These are phyloP conservation scores for Drosophila antonietae DNA, from an alignment of 2,888 invertebrate genomes.

Conservation along the genomic window DNA sequence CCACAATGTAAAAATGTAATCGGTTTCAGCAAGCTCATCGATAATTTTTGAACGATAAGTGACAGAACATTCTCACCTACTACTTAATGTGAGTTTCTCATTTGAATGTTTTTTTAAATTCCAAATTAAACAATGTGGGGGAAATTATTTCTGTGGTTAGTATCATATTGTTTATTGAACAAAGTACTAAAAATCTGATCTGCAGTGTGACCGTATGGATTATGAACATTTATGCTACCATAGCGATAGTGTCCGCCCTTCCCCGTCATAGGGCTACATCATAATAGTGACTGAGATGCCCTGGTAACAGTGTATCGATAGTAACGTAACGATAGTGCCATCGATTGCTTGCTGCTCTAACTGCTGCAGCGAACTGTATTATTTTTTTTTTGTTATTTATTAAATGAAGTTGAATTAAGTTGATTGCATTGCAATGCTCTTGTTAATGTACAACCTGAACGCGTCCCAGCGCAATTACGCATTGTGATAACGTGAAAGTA, in stretches of 20 bases:
- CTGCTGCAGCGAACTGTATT: slow-evolving; percentile 61
- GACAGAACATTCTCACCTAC: background rate
- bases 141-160: background rate
- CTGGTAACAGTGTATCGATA: slow-evolving; percentile 35
- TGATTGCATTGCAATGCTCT: slow-evolving; percentile 60
- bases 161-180: background rate
- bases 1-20: background rate
- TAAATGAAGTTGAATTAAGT: slow-evolving; percentile 63
- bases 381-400: slow-evolving; percentile 60
- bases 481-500: slow-evolving; percentile 54
- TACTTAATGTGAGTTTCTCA: background rate
- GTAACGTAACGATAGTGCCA: slow-evolving; percentile 54
- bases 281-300: background rate
- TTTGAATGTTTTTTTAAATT: background rate
- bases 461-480: slow-evolving; percentile 44
- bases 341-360: slow-evolving; percentile 57
- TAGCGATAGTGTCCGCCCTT: background rate
- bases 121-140: background rate
- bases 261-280: slow-evolving; percentile 16
- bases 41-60: slow-evolving; percentile 3
- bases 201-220: slow-evolving; percentile 24
- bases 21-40: background rate
- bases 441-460: slow-evolving; percentile 46
- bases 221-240: background rate
- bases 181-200: background rate